A percentile compares a stretch with the other conserved stretches of the same genome.
These are phyloP conservation scores for Globicephala melas DNA, from an alignment of 2,113 vertebrate species.

Conservation along the genomic window DNA sequence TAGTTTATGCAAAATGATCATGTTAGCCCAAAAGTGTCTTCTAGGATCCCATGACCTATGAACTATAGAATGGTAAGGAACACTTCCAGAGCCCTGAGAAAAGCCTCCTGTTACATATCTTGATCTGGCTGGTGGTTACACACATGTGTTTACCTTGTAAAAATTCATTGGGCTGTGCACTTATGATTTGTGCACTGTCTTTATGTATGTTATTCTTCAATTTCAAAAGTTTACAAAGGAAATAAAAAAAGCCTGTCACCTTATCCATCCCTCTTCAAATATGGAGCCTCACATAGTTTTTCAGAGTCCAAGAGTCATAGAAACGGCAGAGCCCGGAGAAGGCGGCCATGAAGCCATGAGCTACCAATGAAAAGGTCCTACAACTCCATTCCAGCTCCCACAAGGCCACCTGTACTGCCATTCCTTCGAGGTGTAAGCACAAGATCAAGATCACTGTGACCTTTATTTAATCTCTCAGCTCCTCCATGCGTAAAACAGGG, in stretches of 20 bases:
- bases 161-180: not conserved
- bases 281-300: not conserved
- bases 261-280: not conserved
- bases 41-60: not conserved
- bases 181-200: not conserved
- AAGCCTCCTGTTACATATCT: constrained; percentile 13
- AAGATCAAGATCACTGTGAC: not conserved
- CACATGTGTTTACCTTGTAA: constrained; percentile 38
- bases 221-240: not conserved
- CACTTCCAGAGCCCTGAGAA: constrained; percentile 29
- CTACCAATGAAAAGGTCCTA: not conserved
- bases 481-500: not conserved
- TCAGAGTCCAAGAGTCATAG: not conserved
- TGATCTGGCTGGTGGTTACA: constrained; percentile 15
- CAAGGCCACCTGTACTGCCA: not conserved
- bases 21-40: constrained; percentile 11
- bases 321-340: not conserved
- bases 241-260: not conserved
- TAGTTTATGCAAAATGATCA: constrained; percentile 36
- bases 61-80: constrained; percentile 25
- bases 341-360: not conserved
- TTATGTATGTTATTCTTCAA: constrained; percentile 28
- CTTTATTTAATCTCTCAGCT: not conserved
- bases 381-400: not conserved
- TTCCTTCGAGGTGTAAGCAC: not conserved